Evolutionary conservation across 2,888 invertebrate genomes (phyloP), one percentile per base, ranked within the genome.

Genomic region (Rotaria sp.): DNA sequence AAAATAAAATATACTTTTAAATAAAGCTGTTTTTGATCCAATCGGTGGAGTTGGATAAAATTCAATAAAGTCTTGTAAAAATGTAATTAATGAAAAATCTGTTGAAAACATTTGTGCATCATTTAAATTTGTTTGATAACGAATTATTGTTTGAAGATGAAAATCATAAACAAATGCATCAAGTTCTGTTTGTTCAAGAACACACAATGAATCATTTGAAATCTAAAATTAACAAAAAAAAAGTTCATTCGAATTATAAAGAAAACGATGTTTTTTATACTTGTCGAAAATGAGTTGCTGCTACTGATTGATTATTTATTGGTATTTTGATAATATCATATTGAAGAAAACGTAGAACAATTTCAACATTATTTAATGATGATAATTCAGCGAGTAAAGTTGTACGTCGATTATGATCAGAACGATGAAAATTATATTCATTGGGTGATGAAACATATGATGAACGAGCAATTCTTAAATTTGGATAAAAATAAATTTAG

Each of bases 11-110:
- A 45, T 80, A 80, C 80, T 80, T 80, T 45, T 41, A 45, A 45
- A 45, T 80, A 80, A n/a, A 11, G 80, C 41, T n/a, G 80, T 80
- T 80, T 80, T 80, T 15, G 80, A 80, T 41, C 80, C 80, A n/a
- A 80, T n/a, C 1, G 80, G 80, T 80, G 80, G 10, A 45, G 24
- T 80, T 26, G 80, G 80, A 80, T 80, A 80, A 18, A n/a, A 80
- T 41, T 80, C 80, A 41, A 80, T 80, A 35, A 80, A 80, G 26
- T 80, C 80, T 80, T 80, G 80, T 45, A 80, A 41, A 45, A 80
- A 80, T 80, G 26, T 0, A 45, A 80, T 45, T 35, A 80, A 1
- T 45, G 45, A 80, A 80, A 45, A 45, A 26, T 80, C 41, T 18
- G 80, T 2, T 45, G 80, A 5, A 41, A 80, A 80, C 21, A 35